Evolutionary conservation across 1,140 invertebrate species (phyloP).

Genomic region (Vollenhovia emeryi): DNA sequence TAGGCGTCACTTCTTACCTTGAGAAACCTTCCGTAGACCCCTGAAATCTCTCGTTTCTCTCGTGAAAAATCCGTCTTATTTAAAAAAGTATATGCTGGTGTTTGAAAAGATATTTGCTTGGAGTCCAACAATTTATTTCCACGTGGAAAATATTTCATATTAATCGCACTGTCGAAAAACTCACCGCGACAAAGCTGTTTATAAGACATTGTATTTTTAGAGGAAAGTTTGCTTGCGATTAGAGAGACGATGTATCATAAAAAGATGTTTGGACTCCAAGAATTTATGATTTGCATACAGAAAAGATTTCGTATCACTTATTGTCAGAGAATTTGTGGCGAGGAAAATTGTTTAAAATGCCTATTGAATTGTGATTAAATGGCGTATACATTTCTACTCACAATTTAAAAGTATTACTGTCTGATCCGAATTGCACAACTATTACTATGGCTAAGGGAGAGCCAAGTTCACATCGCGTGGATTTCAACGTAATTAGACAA

Average conservation of each 20-base stretch:
- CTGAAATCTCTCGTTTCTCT: background rate
- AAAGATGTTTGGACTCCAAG: background rate
- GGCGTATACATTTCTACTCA: background rate
- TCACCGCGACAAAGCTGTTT: background rate
- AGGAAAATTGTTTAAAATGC: background rate
- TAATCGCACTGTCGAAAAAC: background rate
- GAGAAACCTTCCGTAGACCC: background rate
- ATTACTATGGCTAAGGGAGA: background rate
- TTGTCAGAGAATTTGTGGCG: background rate
- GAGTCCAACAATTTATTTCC: background rate
- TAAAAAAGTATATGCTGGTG: no score
- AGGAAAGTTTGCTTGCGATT: background rate
- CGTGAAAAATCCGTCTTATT: background rate
- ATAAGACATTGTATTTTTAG: background rate
- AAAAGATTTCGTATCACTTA: background rate
- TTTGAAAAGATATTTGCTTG: background rate
- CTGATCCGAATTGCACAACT: background rate
- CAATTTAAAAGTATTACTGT: background rate
- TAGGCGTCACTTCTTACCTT: background rate
- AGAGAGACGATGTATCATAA: background rate
- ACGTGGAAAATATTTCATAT: background rate
- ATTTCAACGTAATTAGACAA: slow-evolving; percentile 41
- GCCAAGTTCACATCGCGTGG: background rate
- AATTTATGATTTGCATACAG: background rate
- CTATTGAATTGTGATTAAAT: background rate